These are phyloP conservation scores for Lepus europaeus DNA, from an alignment of 2,113 vertebrate species.

Conservation along the genomic window DNA sequence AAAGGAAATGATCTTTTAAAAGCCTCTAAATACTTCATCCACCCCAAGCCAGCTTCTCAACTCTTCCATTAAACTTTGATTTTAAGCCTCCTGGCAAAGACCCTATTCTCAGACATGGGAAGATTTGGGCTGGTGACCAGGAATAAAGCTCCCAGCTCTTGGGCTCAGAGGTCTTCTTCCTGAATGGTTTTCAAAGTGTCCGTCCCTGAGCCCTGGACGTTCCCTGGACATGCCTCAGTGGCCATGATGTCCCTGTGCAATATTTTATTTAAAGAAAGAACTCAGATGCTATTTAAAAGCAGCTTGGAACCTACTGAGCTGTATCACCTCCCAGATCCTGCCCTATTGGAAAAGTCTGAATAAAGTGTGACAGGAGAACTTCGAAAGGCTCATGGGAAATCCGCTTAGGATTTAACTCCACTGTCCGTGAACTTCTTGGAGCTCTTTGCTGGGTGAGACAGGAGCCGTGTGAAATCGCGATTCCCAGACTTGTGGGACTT, in stretches of 20 bases:
- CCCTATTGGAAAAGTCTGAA: neutral
- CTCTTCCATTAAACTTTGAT: neutral
- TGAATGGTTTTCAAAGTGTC: neutral
- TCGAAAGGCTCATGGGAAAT: no score
- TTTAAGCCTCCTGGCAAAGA: neutral
- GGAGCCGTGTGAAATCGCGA: neutral
- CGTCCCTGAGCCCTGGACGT: neutral
- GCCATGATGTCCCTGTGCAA: neutral
- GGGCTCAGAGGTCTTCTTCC: neutral
- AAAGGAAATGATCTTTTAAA: constrained; percentile 54
- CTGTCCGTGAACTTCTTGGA: no score
- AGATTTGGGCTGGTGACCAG: neutral
- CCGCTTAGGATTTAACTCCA: no score
- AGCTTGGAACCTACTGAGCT: neutral
- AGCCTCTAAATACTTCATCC: constrained; percentile 52
- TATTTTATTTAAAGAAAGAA: neutral
- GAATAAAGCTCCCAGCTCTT: neutral
- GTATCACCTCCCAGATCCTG: neutral
- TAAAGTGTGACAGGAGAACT: neutral
- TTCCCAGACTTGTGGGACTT: neutral
- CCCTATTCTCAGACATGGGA: neutral
- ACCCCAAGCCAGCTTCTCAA: neutral
- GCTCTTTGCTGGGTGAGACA: neutral
- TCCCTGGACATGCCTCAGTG: neutral
- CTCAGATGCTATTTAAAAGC: neutral